phyloP scores from a whole-genome alignment of 2,888 invertebrate genomes.

The Thysanoteuthis rhombus region DNA sequence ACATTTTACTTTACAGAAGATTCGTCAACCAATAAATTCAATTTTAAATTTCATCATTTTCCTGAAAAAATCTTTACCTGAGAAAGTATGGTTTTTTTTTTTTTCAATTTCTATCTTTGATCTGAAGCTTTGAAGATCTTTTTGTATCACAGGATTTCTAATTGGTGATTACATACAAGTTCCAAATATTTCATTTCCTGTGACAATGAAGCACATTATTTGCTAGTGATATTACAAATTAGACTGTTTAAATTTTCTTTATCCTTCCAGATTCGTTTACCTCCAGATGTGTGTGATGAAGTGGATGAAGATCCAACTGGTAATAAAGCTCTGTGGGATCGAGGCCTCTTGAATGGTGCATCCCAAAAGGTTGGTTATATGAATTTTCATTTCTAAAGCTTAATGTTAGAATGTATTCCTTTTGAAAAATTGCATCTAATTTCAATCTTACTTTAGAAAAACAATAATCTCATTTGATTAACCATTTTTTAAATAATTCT shows the following conservation, averaged over 20 bases:
- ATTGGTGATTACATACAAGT: no score
- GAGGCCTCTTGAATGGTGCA: slow-evolving; percentile 91
- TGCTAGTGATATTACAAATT: no score
- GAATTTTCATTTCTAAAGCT: background rate
- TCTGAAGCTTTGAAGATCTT: no score
- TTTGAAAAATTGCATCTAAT: background rate
- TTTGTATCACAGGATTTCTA: no score
- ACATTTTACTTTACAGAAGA: no score
- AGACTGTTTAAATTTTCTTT: background rate
- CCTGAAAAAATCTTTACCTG: no score
- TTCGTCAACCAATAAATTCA: no score
- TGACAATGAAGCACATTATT: no score
- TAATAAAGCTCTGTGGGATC: slow-evolving; percentile 93
- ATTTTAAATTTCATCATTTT: no score
- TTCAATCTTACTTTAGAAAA: background rate
- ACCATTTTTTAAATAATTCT: background rate
- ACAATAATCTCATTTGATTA: background rate
- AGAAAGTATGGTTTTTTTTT: no score
- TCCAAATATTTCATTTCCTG: no score
- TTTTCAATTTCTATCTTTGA: no score
- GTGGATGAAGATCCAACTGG: slow-evolving; percentile 99
- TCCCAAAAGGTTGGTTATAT: slow-evolving; percentile 88
- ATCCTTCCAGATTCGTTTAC: slow-evolving; percentile 68
- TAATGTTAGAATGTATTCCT: background rate
- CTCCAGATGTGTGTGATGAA: slow-evolving; percentile 92